These are phyloP conservation scores for Torymus aiolomorphi DNA, from an alignment of 2,888 invertebrate species.

Conservation along the genomic window DNA sequence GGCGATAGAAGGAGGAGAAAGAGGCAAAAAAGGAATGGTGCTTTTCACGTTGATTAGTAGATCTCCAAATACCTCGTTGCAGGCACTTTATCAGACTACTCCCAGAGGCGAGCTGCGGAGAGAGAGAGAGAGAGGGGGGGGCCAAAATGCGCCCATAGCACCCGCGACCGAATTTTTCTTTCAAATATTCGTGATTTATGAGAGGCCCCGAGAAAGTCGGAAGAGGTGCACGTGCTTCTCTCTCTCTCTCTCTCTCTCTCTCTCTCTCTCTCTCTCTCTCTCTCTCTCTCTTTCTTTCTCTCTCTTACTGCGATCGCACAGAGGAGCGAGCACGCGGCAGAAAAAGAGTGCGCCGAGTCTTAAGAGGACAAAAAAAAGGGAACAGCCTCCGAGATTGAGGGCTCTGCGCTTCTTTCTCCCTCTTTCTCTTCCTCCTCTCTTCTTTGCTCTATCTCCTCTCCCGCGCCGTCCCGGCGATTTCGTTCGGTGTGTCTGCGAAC, in stretches of 20 bases:
- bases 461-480: constrained; percentile 19
- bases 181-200: constrained; percentile 57
- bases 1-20: constrained; percentile 1
- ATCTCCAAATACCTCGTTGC: constrained; percentile 45
- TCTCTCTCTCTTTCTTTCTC: neutral
- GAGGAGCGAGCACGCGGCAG: constrained; percentile 25
- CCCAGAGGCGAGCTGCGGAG: too few relatives aligned
- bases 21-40: constrained; percentile 20
- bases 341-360: constrained; percentile 44
- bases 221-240: constrained; percentile 27
- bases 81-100: constrained; percentile 47
- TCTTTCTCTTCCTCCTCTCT: constrained; percentile 1
- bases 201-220: constrained; percentile 42
- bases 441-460: neutral
- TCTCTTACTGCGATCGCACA: neutral
- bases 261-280: constrained; percentile 1
- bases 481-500: constrained; percentile 20
- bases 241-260: neutral
- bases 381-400: constrained; percentile 51
- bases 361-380: constrained; percentile 48
- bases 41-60: constrained; percentile 49
- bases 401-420: constrained; percentile 15
- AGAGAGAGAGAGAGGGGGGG: too few relatives aligned
- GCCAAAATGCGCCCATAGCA: constrained; percentile 4
- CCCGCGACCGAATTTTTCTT: constrained; percentile 53